Evolutionary conservation across 1,140 invertebrate species (phyloP).

Genomic region (Caerostris darwini): DNA sequence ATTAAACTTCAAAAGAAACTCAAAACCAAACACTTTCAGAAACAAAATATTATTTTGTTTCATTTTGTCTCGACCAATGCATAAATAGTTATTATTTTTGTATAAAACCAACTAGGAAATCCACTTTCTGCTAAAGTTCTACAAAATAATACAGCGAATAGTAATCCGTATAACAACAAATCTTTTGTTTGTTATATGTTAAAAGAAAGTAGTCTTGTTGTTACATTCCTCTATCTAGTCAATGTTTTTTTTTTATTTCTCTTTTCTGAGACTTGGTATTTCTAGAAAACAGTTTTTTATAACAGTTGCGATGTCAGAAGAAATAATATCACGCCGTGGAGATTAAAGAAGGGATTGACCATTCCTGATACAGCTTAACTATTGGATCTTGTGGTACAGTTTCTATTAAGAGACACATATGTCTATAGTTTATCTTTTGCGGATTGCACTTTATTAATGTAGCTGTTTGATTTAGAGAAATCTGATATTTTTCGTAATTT

Average conservation of each 20-base stretch:
- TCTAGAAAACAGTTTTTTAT: background rate
- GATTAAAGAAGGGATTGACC: slow-evolving; percentile 49
- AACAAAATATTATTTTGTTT: background rate
- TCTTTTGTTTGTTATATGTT: background rate
- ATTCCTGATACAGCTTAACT: slow-evolving; percentile 28
- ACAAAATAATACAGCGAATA: background rate
- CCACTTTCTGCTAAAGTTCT: background rate
- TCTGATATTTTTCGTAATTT: no score
- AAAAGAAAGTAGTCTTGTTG: slow-evolving; percentile 43
- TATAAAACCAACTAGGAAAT: background rate
- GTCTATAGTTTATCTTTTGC: background rate
- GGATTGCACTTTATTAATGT: no score
- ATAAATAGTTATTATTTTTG: background rate
- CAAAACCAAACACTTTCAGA: background rate
- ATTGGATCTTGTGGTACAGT: slow-evolving; percentile 2
- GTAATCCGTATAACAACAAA: slow-evolving; percentile 48
- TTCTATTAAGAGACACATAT: background rate
- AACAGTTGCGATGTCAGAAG: slow-evolving; percentile 2
- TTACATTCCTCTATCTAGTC: background rate
- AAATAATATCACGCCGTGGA: background rate
- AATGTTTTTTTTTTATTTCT: background rate
- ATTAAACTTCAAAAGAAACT: no score
- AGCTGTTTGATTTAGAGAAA: no score
- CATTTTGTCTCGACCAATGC: background rate
- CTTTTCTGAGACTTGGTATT: background rate